phyloP scores from a whole-genome alignment of 2,888 invertebrate genomes.

The Scaptomyza flava region DNA sequence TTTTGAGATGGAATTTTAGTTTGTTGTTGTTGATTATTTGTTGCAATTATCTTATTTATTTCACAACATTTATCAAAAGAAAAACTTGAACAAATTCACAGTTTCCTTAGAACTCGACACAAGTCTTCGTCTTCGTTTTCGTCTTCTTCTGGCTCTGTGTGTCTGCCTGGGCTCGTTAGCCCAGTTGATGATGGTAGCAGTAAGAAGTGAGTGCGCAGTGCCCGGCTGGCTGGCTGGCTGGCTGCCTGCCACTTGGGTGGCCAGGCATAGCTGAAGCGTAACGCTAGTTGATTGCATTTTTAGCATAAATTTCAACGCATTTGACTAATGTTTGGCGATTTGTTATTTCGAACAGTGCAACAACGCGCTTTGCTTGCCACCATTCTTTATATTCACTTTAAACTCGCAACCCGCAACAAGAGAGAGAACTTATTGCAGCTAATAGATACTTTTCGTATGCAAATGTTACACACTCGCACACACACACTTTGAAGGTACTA shows the following conservation, averaged over 20 bases:
- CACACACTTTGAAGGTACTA: slow-evolving; percentile 14
- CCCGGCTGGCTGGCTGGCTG: slow-evolving; percentile 23
- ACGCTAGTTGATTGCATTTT: slow-evolving; percentile 76
- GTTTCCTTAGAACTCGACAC: slow-evolving; percentile 49
- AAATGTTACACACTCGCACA: slow-evolving; percentile 33
- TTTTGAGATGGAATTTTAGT: slow-evolving; percentile 12
- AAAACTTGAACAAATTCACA: slow-evolving; percentile 67
- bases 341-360: slow-evolving; percentile 56
- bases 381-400: slow-evolving; percentile 52
- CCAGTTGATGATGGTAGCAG: slow-evolving; percentile 44
- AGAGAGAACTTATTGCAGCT: slow-evolving; percentile 38
- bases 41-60: slow-evolving; percentile 74
- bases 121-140: slow-evolving; percentile 15
- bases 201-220: slow-evolving; percentile 20
- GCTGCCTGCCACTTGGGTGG: slow-evolving; percentile 65
- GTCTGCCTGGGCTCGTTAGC: slow-evolving; percentile 27
- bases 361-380: slow-evolving; percentile 33
- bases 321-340: slow-evolving; percentile 74
- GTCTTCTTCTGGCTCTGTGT: slow-evolving; percentile 1
- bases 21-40: slow-evolving; percentile 24
- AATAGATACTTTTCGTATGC: slow-evolving; percentile 65
- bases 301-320: slow-evolving; percentile 79
- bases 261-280: slow-evolving; percentile 58
- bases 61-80: slow-evolving; percentile 71
- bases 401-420: slow-evolving; percentile 1